A percentile compares a stretch with the other conserved stretches of the same genome.
These are phyloP conservation scores for Ctena decussata DNA, from an alignment of 2,888 invertebrate genomes.

Conservation along the genomic window DNA sequence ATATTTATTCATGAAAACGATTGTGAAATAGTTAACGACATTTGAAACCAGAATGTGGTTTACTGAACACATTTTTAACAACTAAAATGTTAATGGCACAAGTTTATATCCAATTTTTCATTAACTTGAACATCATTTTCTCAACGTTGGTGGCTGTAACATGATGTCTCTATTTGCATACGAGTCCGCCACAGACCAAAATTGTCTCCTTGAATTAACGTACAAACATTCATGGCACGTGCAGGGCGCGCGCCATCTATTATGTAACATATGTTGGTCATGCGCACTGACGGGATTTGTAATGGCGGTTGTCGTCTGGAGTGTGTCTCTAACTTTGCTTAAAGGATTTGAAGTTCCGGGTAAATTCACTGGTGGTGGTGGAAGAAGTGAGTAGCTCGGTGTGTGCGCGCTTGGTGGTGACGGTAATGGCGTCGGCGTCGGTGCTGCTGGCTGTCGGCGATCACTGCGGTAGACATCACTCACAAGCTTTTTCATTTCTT, in stretches of 20 bases:
- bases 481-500: constrained; percentile 86
- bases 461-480: constrained; percentile 82
- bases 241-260: constrained; percentile 76
- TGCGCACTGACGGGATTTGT: constrained; percentile 54
- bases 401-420: constrained; percentile 40
- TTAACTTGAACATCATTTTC: background rate
- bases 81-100: background rate
- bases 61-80: background rate
- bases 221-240: constrained; percentile 76
- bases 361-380: constrained; percentile 32
- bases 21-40: too few relatives aligned
- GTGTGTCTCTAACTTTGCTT: constrained; percentile 23
- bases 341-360: constrained; percentile 26
- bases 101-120: background rate
- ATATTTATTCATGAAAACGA: too few relatives aligned
- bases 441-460: constrained; percentile 43
- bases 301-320: constrained; percentile 28
- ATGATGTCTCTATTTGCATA: constrained; percentile 51
- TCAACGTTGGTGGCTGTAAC: constrained; percentile 13
- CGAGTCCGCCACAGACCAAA: constrained; percentile 40
- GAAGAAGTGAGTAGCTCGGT: background rate
- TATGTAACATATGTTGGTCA: constrained; percentile 71
- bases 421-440: constrained; percentile 54
- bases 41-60: too few relatives aligned
- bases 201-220: constrained; percentile 56